Conservation (phyloP, 2,888 invertebrate species). For the Pyralis farinalis region DNA sequence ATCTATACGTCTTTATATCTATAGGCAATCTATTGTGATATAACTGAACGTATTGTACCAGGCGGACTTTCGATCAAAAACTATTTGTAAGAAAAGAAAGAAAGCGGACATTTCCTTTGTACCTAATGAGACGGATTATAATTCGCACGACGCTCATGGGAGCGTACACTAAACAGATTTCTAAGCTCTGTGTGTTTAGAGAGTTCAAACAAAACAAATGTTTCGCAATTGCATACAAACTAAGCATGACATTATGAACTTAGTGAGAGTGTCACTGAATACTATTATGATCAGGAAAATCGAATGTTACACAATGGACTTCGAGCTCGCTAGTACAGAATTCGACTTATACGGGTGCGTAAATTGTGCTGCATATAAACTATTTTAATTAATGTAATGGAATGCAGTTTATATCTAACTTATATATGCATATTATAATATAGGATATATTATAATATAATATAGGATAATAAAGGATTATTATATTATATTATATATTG, state of each 20-base stretch:
- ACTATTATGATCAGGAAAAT: conserved; percentile 16
- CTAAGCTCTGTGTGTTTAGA: conserved; percentile 35
- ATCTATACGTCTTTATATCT: background rate
- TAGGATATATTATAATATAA: no score
- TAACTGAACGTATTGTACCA: conserved; percentile 44
- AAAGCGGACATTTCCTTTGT: conserved; percentile 62
- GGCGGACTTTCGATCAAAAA: conserved; percentile 63
- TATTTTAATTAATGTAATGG: background rate
- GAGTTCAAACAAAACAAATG: conserved; percentile 43
- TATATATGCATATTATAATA: no score
- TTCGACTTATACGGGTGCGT: background rate
- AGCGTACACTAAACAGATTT: conserved; percentile 40
- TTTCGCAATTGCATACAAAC: conserved; percentile 40
- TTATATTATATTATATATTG: no score
- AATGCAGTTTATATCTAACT: no score
- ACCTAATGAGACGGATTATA: conserved; percentile 62
- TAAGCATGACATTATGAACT: conserved; percentile 32
- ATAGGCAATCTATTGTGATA: background rate
- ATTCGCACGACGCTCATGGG: conserved; percentile 57
- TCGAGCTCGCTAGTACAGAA: background rate
- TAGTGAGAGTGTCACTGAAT: conserved; percentile 18
- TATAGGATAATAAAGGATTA: no score
- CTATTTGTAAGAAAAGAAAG: conserved; percentile 51
- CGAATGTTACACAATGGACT: conserved; percentile 11
- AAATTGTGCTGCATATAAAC: background rate